Base-by-base conservation (phyloP, 2,888 invertebrate genomes). In the Mesodorylaimus sp. region DNA sequence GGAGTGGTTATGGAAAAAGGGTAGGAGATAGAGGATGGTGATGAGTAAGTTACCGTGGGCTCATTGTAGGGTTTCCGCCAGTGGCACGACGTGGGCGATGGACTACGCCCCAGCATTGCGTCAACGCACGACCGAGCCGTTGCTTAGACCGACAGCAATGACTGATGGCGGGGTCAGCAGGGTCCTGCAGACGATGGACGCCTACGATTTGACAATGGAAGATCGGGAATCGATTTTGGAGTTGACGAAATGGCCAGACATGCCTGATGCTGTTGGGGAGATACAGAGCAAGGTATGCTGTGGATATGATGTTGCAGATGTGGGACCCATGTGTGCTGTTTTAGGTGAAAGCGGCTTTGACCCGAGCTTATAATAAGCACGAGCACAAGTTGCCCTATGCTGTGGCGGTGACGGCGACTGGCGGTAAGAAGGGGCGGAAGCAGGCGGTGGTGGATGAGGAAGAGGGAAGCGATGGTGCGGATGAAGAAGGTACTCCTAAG, bases 261-360 rank as follows among this genome's bases (percentile, higher is more conserved):
- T 48, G 16, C n/a, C 27, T 57, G 82, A 88, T 67, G 79, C 81
- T 0, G 78, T 83, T 72, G 76, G 79, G 45, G 69, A 75, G 52
- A 73, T 97, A 25, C 63, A 61, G 29, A 57, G 69, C 13, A 72
- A 71, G 65, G 70, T 69, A 48, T 32, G 41, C 19, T 10, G 10
- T 41, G 5, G 26, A 23, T 42, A 36, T 36, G 19, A n/a, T n/a
- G 19, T 13, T 36, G 19, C 36, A 16, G 19, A n/a, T 7, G 42
- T n/a, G 10, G 7, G 42, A 21, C 10, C n/a, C 5, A 7, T 7
- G 5, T n/a, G 23, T 45, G 23, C 7, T 5, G 10, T 41, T 60
- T 23, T 60, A 83, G 83, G 80, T 85, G 0, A 95, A 95, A 73
- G 79, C 88, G 0, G 86, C 91, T 0, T 80, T 97, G 66, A 97